Percentiles rank a stretch among this genome's conserved stretches.
phyloP scores from a whole-genome alignment of 2,113 vertebrate genomes.

The Steatornis caripensis region DNA sequence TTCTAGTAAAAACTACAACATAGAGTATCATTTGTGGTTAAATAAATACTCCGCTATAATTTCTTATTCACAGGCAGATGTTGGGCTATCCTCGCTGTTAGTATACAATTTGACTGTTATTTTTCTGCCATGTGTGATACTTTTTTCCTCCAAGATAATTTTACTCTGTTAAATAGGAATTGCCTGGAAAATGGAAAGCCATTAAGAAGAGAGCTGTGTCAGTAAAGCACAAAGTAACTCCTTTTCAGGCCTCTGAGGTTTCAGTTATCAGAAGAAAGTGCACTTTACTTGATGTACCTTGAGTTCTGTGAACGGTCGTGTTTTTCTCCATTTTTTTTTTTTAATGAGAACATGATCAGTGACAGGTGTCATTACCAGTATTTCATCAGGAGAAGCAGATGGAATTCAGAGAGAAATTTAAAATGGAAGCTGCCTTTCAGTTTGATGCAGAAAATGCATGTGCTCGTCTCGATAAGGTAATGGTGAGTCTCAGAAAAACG shows the following conservation, averaged over 20 bases:
- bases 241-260: conserved; percentile 77
- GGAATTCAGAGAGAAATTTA: conserved; percentile 78
- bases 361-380: not conserved
- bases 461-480: conserved; percentile 73
- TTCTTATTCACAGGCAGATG: not conserved
- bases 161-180: conserved; percentile 65
- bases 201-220: conserved; percentile 75
- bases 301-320: not conserved
- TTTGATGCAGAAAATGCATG: conserved; percentile 73
- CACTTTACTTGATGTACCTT: conserved; percentile 72
- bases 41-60: not conserved
- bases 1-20: not conserved
- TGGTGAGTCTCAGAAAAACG: not conserved
- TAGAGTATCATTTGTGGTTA: not conserved
- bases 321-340: not conserved
- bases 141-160: not conserved
- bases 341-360: not conserved
- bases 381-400: conserved; percentile 75
- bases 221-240: conserved; percentile 77
- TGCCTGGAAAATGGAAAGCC: conserved; percentile 78
- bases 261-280: conserved; percentile 75
- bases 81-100: not conserved
- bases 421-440: conserved; percentile 66
- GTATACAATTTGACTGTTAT: not conserved
- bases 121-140: not conserved